These are phyloP conservation scores for Troilus luridus DNA, from an alignment of 2,888 invertebrate genomes.

Conservation along the genomic window DNA sequence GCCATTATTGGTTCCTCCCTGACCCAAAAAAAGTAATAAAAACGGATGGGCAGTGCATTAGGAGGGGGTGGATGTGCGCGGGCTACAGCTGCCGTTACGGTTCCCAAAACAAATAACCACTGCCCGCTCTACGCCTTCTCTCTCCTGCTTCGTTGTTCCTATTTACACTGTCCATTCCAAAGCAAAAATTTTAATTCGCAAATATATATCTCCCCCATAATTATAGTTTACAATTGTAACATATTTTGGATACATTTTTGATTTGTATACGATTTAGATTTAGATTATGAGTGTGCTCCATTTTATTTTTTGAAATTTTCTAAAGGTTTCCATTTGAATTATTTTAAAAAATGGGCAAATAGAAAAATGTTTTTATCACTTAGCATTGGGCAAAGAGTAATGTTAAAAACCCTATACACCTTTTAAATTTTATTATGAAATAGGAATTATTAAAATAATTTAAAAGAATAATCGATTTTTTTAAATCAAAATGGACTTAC, in stretches of 20 bases:
- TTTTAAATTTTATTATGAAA: too few species aligned
- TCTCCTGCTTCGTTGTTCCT: background rate
- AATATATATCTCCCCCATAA: background rate
- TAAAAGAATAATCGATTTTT: too few species aligned
- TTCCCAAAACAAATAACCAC: conserved; percentile 22
- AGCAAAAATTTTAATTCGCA: background rate
- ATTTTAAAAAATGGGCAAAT: too few species aligned
- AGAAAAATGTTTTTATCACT: too few species aligned
- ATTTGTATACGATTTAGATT: too few species aligned
- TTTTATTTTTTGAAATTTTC: too few species aligned
- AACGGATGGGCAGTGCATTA: conserved; percentile 37
- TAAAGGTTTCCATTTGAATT: too few species aligned
- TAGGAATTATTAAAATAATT: too few species aligned
- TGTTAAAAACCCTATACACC: too few species aligned
- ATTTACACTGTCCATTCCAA: background rate
- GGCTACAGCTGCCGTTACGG: conserved; percentile 20
- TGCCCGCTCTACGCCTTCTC: background rate
- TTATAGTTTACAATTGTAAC: background rate
- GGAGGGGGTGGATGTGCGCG: conserved; percentile 9
- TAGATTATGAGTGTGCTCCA: too few species aligned
- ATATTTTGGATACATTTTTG: background rate
- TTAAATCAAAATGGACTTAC: too few species aligned
- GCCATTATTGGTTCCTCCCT: background rate
- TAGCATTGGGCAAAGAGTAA: too few species aligned
- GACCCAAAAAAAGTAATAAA: background rate